Percentiles rank a stretch among this genome's conserved stretches.
These are phyloP conservation scores for Nipponacmea schrenckii DNA, from an alignment of 2,888 invertebrate genomes.

Conservation along the genomic window DNA sequence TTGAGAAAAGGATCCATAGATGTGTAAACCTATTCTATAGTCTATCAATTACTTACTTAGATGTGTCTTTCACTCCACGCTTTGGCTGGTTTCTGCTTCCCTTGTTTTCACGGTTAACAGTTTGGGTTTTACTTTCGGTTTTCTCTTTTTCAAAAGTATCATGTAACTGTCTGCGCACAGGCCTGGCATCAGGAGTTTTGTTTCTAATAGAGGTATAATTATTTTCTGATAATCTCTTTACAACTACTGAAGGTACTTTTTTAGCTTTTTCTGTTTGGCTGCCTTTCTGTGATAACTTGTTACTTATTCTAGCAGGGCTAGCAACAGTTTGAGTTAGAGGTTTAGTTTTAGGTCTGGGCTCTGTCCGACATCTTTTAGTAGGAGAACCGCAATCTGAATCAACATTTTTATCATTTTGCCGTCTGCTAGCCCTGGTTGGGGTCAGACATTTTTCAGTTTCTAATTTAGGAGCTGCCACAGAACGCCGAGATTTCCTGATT, in stretches of 20 bases:
- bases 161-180: constrained; percentile 30
- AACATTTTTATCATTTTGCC: neutral
- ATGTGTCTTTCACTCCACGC: neutral
- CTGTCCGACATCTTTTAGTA: neutral
- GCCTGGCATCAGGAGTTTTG: constrained; percentile 40
- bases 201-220: constrained; percentile 42
- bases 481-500: neutral
- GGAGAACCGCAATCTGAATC: neutral
- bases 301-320: neutral
- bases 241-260: constrained; percentile 35
- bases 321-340: neutral
- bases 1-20: no score
- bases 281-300: neutral
- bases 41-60: neutral
- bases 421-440: neutral
- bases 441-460: neutral
- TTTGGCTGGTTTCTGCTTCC: neutral
- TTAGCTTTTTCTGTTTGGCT: constrained; percentile 27
- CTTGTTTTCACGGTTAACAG: neutral
- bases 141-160: constrained; percentile 31
- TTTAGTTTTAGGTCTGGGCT: constrained; percentile 3
- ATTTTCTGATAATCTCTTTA: constrained; percentile 34
- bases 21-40: no score
- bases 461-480: neutral
- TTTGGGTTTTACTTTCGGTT: neutral